phyloP scores from a whole-genome alignment of 2,113 vertebrate genomes.

The Natator depressus region DNA sequence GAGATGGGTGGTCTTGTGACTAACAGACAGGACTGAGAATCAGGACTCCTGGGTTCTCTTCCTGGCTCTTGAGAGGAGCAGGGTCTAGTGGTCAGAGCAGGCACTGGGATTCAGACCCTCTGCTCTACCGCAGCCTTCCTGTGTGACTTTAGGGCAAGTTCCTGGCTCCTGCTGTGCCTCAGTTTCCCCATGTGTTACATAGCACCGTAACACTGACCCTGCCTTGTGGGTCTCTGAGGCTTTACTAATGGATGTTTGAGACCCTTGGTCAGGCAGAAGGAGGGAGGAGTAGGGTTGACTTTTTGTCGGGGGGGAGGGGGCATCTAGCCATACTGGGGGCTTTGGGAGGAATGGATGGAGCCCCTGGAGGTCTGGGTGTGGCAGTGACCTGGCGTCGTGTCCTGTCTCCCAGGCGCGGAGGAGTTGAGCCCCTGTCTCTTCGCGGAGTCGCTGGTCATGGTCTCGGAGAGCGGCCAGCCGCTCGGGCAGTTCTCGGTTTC shows the following conservation, averaged over 20 bases:
- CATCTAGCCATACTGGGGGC: not conserved
- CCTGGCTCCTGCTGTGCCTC: not conserved
- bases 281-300: not conserved
- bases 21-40: not conserved
- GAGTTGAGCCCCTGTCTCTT: conserved; percentile 80
- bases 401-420: conserved; percentile 56
- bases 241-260: not conserved
- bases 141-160: not conserved
- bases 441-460: conserved; percentile 76
- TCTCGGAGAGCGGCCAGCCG: conserved; percentile 77
- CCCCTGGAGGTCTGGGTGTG: not conserved
- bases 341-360: not conserved
- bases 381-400: not conserved
- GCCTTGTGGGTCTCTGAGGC: not conserved
- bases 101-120: not conserved
- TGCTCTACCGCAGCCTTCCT: not conserved
- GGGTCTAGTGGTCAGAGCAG: not conserved
- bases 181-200: not conserved
- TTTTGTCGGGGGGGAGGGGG: not conserved
- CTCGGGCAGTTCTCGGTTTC: conserved; percentile 78
- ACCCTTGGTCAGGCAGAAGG: not conserved
- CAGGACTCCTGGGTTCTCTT: not conserved
- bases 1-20: not conserved
- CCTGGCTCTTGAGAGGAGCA: not conserved
- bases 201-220: not conserved